Base-by-base conservation (phyloP, 2,113 vertebrate species). In the Ciconia stormi region DNA sequence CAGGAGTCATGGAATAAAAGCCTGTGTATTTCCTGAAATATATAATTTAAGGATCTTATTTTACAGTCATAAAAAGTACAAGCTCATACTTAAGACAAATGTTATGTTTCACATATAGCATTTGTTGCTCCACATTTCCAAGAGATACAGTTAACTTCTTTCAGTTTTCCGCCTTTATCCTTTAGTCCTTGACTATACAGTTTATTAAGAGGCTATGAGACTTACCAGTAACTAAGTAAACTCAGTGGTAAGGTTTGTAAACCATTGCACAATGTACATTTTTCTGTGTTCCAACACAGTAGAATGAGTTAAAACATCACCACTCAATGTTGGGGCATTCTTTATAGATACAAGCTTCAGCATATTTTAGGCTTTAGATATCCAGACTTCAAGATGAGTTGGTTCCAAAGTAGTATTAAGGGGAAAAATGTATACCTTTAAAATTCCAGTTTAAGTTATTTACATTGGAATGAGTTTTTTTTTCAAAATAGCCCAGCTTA, bases 51-150 rank as follows among this genome's bases (percentile, higher is more conserved):
- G 26, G 62, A 77, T 90, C 44, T n/a, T 77, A n/a, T 77, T 94
- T 91, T 90, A 34, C 27, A 86, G 53, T 44, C 56, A 53, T 32
- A 67, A 89, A 81, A 97, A 93, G 8, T 74, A 93, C 20, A 11
- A 95, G 92, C 87, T 97, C 62, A 42, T 95, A 89, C 56, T 96
- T 95, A 73, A 87, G 89, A 88, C 38, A 77, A 95, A 91, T 91
- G 29, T 77, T 82, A 67, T 34, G 59, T 93, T 89, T 16, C 20
- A 63, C 18, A 71, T 67, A 23, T 50, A n/a, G 53, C 49, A n/a
- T 73, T 95, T 95, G 82, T 80, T 89, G 16, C 69, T 82, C 11
- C 13, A 23, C 15, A 40, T 82, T 73, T 66, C 44, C 38, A 63
- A 58, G 46, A 8, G 22, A n/a, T 49, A 34, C 21, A 10, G 13